phyloP scores from a whole-genome alignment of 1,140 invertebrate genomes.

The Zaprionus taronus region DNA sequence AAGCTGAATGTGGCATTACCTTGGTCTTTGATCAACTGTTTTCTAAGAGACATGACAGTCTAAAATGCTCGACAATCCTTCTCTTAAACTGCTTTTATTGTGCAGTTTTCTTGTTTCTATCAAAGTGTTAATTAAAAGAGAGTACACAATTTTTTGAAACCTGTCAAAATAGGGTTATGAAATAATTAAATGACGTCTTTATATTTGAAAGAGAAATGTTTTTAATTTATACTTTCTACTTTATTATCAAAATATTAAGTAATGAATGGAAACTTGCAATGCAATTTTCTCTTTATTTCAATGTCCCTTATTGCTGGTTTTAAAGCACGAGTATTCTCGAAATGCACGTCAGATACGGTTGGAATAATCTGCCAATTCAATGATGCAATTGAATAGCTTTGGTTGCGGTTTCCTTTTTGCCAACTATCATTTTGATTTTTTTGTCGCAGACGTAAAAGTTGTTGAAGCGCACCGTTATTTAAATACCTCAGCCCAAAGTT shows the following conservation, averaged over 20 bases:
- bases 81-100: too few species aligned
- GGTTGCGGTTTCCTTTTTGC: constrained; percentile 28
- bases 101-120: too few species aligned
- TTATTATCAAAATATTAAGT: neutral
- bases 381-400: constrained; percentile 71
- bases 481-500: constrained; percentile 78
- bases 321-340: neutral
- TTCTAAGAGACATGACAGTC: too few species aligned
- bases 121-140: constrained; percentile 23
- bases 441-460: constrained; percentile 69
- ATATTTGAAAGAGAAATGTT: too few species aligned
- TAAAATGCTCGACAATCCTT: too few species aligned
- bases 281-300: neutral
- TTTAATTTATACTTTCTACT: neutral
- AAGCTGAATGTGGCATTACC: too few species aligned
- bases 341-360: neutral
- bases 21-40: too few species aligned
- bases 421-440: constrained; percentile 28
- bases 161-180: neutral
- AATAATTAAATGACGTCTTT: neutral
- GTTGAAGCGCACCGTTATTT: constrained; percentile 71
- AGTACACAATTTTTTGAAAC: neutral
- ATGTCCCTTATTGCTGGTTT: neutral
- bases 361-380: constrained; percentile 50
- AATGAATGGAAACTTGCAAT: neutral